Base-by-base conservation (phyloP, 2,888 invertebrate species). In the Odontocerum albicorne region DNA sequence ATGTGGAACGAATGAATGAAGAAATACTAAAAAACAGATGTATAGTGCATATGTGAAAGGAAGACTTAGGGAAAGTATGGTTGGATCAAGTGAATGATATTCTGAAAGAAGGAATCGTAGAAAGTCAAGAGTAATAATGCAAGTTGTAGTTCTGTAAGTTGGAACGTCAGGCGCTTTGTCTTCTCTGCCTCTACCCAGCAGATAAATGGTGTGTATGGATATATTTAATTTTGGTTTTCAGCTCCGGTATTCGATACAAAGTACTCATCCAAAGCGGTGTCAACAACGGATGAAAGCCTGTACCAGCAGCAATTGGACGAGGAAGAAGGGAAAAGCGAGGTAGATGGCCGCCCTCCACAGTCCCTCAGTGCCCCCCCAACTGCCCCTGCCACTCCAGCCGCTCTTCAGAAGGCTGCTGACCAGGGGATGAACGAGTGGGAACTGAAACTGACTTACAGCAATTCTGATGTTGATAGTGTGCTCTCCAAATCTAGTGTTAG, bases 371-470 rank as follows among this genome's bases (percentile, higher is more conserved):
- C 43, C 2, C 46, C 46, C n/a, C 21, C 51, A 2, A 15, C 44
- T 13, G 39, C 38, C 15, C 49, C 55, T 3, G 35, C 38, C 4
- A 49, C 44, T 21, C 38, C 49, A 1, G 44, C 43, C 17, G 44
- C 49, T 7, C 33, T 49, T 12, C 49, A 49, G 35, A 49, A 45
- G 16, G 44, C 49, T 3, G 44, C 52, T 4, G 55, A 59, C 35
- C 31, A 43, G 17, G 62, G 61, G 39, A 55, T 59, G 43, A 55
- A 57, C 51, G 42, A 55, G 50, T 56, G 56, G 60, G 55, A 59
- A 45, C 32, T 62, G 53, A 57, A 53, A 64, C 53, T 40, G 64
- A 57, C 56, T 1, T 55, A 60, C 40, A 49, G 51, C 36, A 46
- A 32, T 8, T 52, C 49, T 1, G 58, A 58, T 22, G 46, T 49